phyloP scores from a whole-genome alignment of 2,113 vertebrate species.

The Paramisgurnus dabryanus region DNA sequence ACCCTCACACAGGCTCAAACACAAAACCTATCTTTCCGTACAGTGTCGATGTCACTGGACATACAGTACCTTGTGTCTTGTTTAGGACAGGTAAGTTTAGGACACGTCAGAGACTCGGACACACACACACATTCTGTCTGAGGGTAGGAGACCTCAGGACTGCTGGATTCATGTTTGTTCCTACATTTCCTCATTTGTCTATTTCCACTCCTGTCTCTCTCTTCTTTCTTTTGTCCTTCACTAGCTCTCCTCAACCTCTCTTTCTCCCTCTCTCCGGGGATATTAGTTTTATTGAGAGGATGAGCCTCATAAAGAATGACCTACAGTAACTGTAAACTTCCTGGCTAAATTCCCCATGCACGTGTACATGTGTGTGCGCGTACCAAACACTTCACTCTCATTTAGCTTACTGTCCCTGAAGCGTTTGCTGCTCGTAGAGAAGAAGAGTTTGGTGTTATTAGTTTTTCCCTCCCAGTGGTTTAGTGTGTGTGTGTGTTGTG shows the following conservation, averaged over 20 bases:
- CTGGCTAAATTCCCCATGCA: slow-evolving; percentile 6
- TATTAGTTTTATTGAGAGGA: slow-evolving; percentile 30
- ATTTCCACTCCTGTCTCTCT: slow-evolving; percentile 17
- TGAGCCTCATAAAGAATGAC: slow-evolving; percentile 38
- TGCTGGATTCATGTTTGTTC: slow-evolving; percentile 31
- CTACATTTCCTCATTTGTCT: slow-evolving; percentile 36
- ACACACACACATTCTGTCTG: slow-evolving; percentile 5
- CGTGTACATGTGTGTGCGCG: slow-evolving; percentile 4
- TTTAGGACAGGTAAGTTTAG: slow-evolving; percentile 30
- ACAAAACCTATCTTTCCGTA: slow-evolving; percentile 25
- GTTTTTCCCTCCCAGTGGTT: slow-evolving; percentile 28
- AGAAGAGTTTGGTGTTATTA: slow-evolving; percentile 30
- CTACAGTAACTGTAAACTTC: slow-evolving; percentile 29
- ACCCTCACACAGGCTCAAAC: slow-evolving; percentile 24
- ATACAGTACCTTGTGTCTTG: slow-evolving; percentile 25
- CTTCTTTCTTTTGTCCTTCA: background rate
- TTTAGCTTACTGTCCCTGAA: slow-evolving; percentile 37
- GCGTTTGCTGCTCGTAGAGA: slow-evolving; percentile 14
- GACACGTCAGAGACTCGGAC: slow-evolving; percentile 33
- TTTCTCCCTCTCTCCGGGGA: background rate
- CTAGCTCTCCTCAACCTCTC: background rate
- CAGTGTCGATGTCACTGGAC: slow-evolving; percentile 31
- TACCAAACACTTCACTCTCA: slow-evolving; percentile 34
- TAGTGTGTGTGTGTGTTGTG: slow-evolving; percentile 28
- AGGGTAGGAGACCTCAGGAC: slow-evolving; percentile 40